Conservation (phyloP, 2,797 vertebrate genomes). For the Mormyrops boulengeri region DNA sequence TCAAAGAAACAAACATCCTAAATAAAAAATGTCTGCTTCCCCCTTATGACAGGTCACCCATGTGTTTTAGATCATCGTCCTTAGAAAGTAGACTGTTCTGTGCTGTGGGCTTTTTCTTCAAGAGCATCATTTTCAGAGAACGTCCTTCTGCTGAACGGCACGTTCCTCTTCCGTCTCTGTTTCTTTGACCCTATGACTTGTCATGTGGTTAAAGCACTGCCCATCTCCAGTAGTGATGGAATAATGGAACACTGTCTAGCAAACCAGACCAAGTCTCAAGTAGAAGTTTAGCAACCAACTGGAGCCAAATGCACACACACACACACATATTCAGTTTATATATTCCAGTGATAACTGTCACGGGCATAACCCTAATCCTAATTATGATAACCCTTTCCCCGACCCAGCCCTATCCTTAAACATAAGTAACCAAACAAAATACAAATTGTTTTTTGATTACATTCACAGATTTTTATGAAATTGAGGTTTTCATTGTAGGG, state of each 20-base stretch:
- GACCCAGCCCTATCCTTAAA: background rate
- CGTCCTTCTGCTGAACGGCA: background rate
- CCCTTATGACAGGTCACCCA: background rate
- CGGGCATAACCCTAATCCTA: background rate
- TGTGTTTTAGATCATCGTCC: background rate
- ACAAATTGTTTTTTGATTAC: background rate
- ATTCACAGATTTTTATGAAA: background rate
- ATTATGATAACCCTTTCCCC: background rate
- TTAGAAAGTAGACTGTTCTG: background rate
- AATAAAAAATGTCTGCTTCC: background rate
- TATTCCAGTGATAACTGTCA: background rate
- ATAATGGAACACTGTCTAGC: background rate
- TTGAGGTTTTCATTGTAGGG: background rate
- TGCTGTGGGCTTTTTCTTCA: background rate
- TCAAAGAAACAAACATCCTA: background rate
- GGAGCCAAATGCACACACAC: background rate
- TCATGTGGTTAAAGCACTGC: background rate
- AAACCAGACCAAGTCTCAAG: background rate
- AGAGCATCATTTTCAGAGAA: background rate
- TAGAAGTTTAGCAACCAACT: background rate
- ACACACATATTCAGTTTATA: background rate
- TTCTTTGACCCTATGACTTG: background rate
- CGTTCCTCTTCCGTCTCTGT: background rate
- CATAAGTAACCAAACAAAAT: background rate
- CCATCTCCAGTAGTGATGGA: background rate